Base-by-base conservation (phyloP, 2,888 invertebrate species). In the Dryobotodes eremita region DNA sequence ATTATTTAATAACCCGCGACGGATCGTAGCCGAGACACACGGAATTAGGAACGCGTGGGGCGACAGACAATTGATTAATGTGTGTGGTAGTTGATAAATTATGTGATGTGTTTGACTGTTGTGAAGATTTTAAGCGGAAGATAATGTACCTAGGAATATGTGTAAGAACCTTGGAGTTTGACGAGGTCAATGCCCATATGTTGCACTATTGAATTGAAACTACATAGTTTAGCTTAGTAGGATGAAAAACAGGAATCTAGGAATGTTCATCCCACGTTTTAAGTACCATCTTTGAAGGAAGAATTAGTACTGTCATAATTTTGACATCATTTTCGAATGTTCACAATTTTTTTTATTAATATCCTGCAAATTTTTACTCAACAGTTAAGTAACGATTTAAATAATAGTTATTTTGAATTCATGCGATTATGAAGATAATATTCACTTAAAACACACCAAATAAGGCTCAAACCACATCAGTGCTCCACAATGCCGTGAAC, bases 1-100 rank as follows among this genome's bases (percentile, higher is more conserved):
- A 92, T 90, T 91, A 90, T 92, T 91, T 92, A 92, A 92, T 92
- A 92, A 91, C 90, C 79, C 61, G 31, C 62, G 17, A 68, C 46
- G 71, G 61, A 50, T 83, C 68, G 23, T 73, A 65, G 15, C 8
- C 23, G 75, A 74, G 65, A 75, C 61, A 72, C 55, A 61, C 26
- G 48, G 82, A 75, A 70, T 86, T 81, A 87, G 77, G 61, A n/a
- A 64, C 36, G 31, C 65, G 57, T 75, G 46, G 17, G 31, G 72
- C 66, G 70, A 71, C 70, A 78, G 74, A 78, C 73, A 73, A 75
- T 82, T 88, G 84, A 89, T 88, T 89, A 87, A 88, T 85, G 82
- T 71, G 53, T 72, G 50, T 62, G 73, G 36, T 77, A 61, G 26
- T 72, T 76, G 83, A 85, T 87, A 77, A 80, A 87, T 87, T 80